These are phyloP conservation scores for Diploscapter pachys DNA, from an alignment of 1,140 invertebrate species.

Conservation along the genomic window DNA sequence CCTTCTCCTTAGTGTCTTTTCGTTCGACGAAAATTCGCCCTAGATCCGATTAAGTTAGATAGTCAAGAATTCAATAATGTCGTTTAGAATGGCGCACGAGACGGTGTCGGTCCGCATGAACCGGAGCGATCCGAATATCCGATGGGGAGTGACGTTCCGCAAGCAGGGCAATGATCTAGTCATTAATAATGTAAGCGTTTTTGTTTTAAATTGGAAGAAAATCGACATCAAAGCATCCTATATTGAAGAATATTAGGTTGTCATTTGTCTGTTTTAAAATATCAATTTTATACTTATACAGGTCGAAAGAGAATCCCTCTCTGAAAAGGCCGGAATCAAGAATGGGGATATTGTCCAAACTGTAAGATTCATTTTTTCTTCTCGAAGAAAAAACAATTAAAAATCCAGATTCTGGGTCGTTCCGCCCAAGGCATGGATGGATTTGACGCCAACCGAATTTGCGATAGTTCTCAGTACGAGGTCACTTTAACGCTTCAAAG, in stretches of 20 bases:
- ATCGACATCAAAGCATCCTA: not conserved
- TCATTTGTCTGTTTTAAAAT: too few relatives aligned
- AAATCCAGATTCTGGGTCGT: constrained; percentile 16
- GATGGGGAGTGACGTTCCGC: constrained; percentile 33
- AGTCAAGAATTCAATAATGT: too few relatives aligned
- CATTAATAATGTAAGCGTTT: constrained; percentile 20
- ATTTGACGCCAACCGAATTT: constrained; percentile 15
- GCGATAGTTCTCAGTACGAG: constrained; percentile 24
- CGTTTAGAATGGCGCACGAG: constrained; percentile 34
- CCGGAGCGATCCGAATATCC: constrained; percentile 33
- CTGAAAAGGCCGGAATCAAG: constrained; percentile 33
- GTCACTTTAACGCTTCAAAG: constrained; percentile 29
- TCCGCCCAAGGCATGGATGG: constrained; percentile 17
- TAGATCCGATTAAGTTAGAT: too few relatives aligned
- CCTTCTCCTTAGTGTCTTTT: too few relatives aligned
- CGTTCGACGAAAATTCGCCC: too few relatives aligned
- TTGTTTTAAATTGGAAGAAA: not conserved
- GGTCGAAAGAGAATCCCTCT: constrained; percentile 36
- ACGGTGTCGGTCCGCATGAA: constrained; percentile 39
- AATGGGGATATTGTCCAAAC: constrained; percentile 24
- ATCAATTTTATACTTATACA: not conserved
- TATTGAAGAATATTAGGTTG: not conserved
- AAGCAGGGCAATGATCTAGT: constrained; percentile 29
- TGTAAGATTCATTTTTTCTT: not conserved
- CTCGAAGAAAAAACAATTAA: not conserved